These are phyloP conservation scores for Circaetus cinerascens DNA, from an alignment of 2,113 vertebrate species.

Conservation along the genomic window DNA sequence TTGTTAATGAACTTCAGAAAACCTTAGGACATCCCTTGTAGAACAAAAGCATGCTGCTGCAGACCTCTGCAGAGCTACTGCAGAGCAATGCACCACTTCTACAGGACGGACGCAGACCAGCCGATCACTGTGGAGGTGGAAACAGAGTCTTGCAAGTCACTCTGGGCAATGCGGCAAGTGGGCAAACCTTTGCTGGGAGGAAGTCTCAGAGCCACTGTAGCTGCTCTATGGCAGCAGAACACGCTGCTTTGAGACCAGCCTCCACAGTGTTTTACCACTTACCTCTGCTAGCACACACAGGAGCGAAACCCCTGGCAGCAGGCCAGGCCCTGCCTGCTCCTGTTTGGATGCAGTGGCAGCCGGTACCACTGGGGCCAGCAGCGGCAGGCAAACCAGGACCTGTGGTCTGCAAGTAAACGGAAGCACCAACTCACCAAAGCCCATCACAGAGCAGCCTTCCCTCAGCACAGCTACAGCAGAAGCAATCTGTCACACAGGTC, in stretches of 20 bases:
- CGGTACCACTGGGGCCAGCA: neutral
- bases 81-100: neutral
- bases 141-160: neutral
- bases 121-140: too few species aligned
- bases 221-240: rapidly evolving
- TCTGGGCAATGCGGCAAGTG: rapidly evolving
- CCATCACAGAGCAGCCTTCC: neutral
- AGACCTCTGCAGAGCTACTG: neutral
- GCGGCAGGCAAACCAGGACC: neutral
- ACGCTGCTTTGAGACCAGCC: neutral
- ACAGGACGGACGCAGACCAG: rapidly evolving
- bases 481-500: neutral
- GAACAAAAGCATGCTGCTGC: neutral
- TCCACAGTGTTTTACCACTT: neutral
- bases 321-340: neutral
- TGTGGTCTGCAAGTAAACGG: neutral
- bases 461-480: neutral
- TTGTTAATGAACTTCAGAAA: neutral
- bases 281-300: rapidly evolving
- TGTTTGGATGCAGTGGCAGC: neutral
- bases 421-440: neutral
- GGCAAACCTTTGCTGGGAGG: neutral
- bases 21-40: neutral
- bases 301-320: neutral
- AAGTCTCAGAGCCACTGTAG: neutral